A percentile compares a stretch with the other conserved stretches of the same genome.
phyloP scores from a whole-genome alignment of 2,797 vertebrate genomes.

The Varecia variegata region DNA sequence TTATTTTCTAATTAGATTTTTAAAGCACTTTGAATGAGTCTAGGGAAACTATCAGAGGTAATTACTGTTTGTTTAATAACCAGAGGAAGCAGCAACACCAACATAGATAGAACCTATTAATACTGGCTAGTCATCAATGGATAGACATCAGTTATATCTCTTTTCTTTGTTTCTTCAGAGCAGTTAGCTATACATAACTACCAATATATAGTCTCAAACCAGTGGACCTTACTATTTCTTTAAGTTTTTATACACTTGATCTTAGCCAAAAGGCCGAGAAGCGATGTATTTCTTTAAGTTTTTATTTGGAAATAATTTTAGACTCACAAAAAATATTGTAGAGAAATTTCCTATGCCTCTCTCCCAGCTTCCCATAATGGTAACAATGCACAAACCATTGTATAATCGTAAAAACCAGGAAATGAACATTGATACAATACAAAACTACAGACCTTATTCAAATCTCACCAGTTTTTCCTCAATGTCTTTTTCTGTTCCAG shows the following conservation, averaged over 20 bases:
- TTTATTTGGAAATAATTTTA: slow-evolving; percentile 34
- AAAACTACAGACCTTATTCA: background rate
- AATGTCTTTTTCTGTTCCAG: background rate
- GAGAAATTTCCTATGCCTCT: background rate
- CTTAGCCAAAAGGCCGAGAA: too few relatives aligned
- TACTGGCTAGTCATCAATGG: background rate
- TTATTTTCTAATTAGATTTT: slow-evolving; percentile 50
- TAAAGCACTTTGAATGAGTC: slow-evolving; percentile 15
- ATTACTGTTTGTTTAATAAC: slow-evolving; percentile 36
- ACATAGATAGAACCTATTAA: slow-evolving; percentile 2
- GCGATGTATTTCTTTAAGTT: background rate
- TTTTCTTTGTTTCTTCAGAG: slow-evolving; percentile 35
- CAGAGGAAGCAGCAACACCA: background rate
- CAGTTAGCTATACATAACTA: background rate
- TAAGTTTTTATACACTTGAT: slow-evolving; percentile 18
- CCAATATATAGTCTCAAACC: background rate
- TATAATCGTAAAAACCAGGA: background rate
- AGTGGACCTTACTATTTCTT: background rate
- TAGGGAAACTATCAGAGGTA: background rate
- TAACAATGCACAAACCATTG: slow-evolving; percentile 13
- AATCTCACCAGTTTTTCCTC: background rate
- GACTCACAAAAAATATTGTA: background rate
- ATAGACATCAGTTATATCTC: background rate
- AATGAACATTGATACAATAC: background rate
- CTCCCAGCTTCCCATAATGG: background rate